phyloP scores from a whole-genome alignment of 2,888 invertebrate genomes.

The Cenopis cana region DNA sequence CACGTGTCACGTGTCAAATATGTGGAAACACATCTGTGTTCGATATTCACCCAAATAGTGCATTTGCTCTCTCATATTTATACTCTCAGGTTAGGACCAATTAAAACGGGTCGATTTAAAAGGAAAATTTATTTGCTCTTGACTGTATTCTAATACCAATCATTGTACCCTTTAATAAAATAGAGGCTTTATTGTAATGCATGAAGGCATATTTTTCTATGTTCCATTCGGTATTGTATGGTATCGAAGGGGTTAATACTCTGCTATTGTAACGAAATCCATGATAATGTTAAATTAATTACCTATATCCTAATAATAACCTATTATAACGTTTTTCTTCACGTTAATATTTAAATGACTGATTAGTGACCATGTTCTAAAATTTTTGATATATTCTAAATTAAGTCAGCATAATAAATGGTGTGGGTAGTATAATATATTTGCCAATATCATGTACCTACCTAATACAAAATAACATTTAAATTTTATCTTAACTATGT shows the following conservation, averaged over 20 bases:
- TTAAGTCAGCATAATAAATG: conserved; percentile 16
- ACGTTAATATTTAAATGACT: conserved; percentile 36
- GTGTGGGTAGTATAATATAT: conserved; percentile 3
- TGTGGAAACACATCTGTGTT: no score
- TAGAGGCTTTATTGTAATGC: background rate
- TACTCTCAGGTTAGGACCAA: no score
- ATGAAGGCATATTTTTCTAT: background rate
- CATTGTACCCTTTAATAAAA: background rate
- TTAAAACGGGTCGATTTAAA: no score
- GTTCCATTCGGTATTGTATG: background rate
- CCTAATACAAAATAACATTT: background rate
- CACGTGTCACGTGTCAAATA: no score
- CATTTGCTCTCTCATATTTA: background rate
- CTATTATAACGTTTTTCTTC: background rate
- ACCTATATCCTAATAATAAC: conserved; percentile 9
- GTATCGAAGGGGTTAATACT: background rate
- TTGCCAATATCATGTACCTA: background rate
- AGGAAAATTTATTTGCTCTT: no score
- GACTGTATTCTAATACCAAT: background rate
- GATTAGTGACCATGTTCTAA: conserved; percentile 30
- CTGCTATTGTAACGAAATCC: background rate
- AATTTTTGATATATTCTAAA: conserved; percentile 20
- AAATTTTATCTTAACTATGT: conserved; percentile 1
- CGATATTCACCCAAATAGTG: background rate
- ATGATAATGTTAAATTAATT: background rate